A percentile compares a stretch with the other conserved stretches of the same genome.
phyloP scores from a whole-genome alignment of 2,888 invertebrate genomes.

The Sipha maydis region DNA sequence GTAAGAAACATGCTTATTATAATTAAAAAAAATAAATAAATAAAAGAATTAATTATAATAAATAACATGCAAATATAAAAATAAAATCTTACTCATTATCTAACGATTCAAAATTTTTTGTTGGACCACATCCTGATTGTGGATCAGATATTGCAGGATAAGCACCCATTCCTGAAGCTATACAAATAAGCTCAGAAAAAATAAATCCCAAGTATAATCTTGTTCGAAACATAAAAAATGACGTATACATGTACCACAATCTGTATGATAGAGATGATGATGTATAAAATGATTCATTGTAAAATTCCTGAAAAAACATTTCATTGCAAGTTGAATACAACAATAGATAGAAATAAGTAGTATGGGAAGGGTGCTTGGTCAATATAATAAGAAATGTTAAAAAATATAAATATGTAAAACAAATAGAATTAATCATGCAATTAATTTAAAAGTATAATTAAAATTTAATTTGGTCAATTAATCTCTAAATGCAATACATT shows the following conservation, averaged over 20 bases:
- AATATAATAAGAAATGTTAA: too few species aligned
- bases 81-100: slow-evolving; percentile 71
- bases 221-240: slow-evolving; percentile 88
- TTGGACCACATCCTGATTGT: slow-evolving; percentile 87
- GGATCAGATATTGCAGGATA: slow-evolving; percentile 82
- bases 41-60: background rate
- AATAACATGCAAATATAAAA: slow-evolving; percentile 44
- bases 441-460: too few species aligned
- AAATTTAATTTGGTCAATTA: too few species aligned
- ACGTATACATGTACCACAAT: slow-evolving; percentile 84
- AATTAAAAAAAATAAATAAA: background rate
- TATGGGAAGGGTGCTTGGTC: too few species aligned
- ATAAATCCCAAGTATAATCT: slow-evolving; percentile 91
- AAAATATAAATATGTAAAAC: too few species aligned
- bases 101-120: slow-evolving; percentile 75
- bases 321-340: background rate
- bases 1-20: background rate
- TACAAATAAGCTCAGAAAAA: slow-evolving; percentile 92
- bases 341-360: background rate
- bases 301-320: slow-evolving; percentile 77
- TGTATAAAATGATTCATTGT: slow-evolving; percentile 79
- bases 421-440: too few species aligned
- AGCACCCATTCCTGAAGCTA: slow-evolving; percentile 89
- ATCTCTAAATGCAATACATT: too few species aligned
- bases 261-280: slow-evolving; percentile 80